phyloP scores from a whole-genome alignment of 1,140 invertebrate species.

The Nasonia giraulti region DNA sequence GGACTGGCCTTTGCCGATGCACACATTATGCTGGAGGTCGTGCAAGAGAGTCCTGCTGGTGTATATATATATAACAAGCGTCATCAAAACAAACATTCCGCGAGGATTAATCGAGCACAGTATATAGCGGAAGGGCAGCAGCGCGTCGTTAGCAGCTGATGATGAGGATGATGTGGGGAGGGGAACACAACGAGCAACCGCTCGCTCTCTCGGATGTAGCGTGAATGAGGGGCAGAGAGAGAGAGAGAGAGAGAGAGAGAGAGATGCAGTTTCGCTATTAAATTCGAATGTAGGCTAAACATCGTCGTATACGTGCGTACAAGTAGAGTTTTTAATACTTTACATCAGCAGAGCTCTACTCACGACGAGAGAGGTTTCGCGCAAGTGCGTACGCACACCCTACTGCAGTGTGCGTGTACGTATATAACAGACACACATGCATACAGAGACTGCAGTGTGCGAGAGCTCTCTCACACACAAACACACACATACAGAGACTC shows the following conservation, averaged over 20 bases:
- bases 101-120: neutral
- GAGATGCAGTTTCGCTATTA: neutral
- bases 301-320: neutral
- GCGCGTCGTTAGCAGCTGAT: neutral
- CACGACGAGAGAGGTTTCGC: neutral
- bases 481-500: neutral
- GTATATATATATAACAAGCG: neutral
- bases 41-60: no score
- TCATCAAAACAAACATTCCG: neutral
- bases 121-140: neutral
- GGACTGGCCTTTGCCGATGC: no score
- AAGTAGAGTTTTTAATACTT: neutral
- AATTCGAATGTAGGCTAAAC: neutral
- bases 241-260: no score
- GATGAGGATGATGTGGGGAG: neutral
- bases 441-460: neutral
- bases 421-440: neutral
- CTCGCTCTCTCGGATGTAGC: neutral
- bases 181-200: neutral
- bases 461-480: neutral
- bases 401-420: neutral
- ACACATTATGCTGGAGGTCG: no score
- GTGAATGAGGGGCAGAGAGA: neutral
- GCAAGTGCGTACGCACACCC: no score
- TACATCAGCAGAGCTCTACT: no score